Conservation (phyloP, 2,113 vertebrate species). For the Perccottus glenii region DNA sequence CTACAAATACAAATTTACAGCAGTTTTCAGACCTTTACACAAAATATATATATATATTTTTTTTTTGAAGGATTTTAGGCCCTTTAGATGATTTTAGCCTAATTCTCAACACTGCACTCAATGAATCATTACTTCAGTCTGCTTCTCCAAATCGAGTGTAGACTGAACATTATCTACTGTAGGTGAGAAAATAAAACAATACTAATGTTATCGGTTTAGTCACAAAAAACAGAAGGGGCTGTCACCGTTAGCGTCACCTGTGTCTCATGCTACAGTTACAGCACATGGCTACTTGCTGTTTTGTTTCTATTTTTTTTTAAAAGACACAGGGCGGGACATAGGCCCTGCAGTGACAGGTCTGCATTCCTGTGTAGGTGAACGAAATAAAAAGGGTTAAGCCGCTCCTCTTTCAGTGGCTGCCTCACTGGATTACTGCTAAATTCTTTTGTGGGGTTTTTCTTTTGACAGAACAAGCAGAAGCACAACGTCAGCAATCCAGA, state of each 20-base stretch:
- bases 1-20: too few relatives aligned
- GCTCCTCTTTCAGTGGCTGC: slow-evolving; percentile 70
- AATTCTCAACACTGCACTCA: too few relatives aligned
- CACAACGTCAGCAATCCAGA: slow-evolving; percentile 66
- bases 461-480: slow-evolving; percentile 80
- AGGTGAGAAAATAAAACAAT: not conserved
- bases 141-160: too few relatives aligned
- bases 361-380: slow-evolving; percentile 74
- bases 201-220: not conserved
- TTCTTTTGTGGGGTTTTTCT: slow-evolving; percentile 81
- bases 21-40: too few relatives aligned
- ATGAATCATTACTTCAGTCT: too few relatives aligned
- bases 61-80: too few relatives aligned
- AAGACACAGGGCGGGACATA: slow-evolving; percentile 20
- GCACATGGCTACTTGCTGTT: slow-evolving; percentile 14
- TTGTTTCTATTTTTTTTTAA: slow-evolving; percentile 42
- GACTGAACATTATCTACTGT: too few relatives aligned
- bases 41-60: too few relatives aligned
- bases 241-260: not conserved
- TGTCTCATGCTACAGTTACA: not conserved
- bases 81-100: too few relatives aligned
- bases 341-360: slow-evolving; percentile 57
- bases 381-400: slow-evolving; percentile 69
- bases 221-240: not conserved
- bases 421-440: slow-evolving; percentile 76